Evolutionary conservation across 2,797 vertebrate genomes (phyloP), one percentile per base, ranked within the genome.

Genomic region (Phataginus tetradactyla): DNA sequence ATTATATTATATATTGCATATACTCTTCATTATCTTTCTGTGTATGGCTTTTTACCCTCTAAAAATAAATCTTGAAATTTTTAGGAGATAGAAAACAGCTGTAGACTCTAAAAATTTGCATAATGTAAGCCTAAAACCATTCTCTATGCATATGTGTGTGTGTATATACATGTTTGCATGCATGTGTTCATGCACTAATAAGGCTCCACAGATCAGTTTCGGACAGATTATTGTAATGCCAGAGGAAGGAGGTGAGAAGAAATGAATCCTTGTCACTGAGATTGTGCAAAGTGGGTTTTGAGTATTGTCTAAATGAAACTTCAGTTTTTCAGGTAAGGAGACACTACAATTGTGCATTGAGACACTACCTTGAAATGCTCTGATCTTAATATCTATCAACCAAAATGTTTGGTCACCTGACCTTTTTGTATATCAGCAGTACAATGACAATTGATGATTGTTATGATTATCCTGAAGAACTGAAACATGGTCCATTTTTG

Each of bases 1-100:
- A 39, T 90, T 55, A 61, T 15, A 64, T 32, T 72, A 51, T 37
- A 39, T 77, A 20, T 74, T 93, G 0, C 37, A 45, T 91, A 20
- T 14, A 61, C 1, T 64, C 42, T 55, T 86, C n/a, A 66, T 64
- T 93, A 66, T 39, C n/a, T 93, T 96, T 79, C 5, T 86, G 11
- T 34, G 7, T 55, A 86, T 42, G 45, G 6, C 18, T 91, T 71
- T 74, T 39, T 20, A 49, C 14, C 37, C 11, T 88, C 32, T 75
- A n/a, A 81, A 92, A 89, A 39, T 45, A 93, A 96, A 78, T 57
- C 34, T 90, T 79, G 27, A 71, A 78, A 94, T 72, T 17, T 72
- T 86, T 86, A 11, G 7, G 12, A 88, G 37, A 71, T 1, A 57
- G 42, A 94, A 83, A 92, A 61, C 5, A 71, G 4, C 25, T 55